Base-by-base conservation (phyloP, 2,113 vertebrate genomes). In the Acrocephalus arundinaceus region DNA sequence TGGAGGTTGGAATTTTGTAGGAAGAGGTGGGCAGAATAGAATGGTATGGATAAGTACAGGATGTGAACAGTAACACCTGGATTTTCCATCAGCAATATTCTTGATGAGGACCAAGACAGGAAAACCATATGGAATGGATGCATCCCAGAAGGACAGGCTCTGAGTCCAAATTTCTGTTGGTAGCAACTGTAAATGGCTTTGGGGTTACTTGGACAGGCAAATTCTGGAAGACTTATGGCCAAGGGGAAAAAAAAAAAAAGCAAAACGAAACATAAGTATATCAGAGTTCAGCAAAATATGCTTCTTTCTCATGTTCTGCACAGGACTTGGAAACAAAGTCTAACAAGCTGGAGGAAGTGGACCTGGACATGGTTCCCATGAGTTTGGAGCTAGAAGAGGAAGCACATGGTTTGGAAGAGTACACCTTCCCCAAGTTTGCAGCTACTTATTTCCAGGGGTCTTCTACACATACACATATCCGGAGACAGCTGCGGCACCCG, bases 401-500 rank as follows among this genome's bases (percentile, higher is more conserved):
- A 13, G 94, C 96, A 8, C 96, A 98, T 9, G 97, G 97, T 79
- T 97, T 99, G 96, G 98, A 98, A 18, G 98, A 99, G 48, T 99
- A 99, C 81, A 98, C 99, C 58, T 99, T 99, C 94, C 97, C 98
- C 92, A 99, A 99, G 87, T 99, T 99, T 82, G 99, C 99, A 71
- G 98, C 98, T 39, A 99, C 99, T 93, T 98, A 99, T 96, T 99
- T 99, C 97, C 99, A 99, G 96, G 98, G 98, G 10, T 98, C 98
- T 1, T 98, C 98, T 68, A 98, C 98, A 8, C 97, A 98, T 76
- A 98, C 97, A 0, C 97, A 99, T 57, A 98, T 98, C 86, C 98
- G 98, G 43, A 98, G 96, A 72, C 98, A 97, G 27, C 98, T 99
- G 20, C 98, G 94, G 4, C 98, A 99, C 87, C 99, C 99, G 0